Percentiles rank a stretch among this genome's conserved stretches.
phyloP scores from a whole-genome alignment of 2,113 vertebrate genomes.

The Onychostoma macrolepis region DNA sequence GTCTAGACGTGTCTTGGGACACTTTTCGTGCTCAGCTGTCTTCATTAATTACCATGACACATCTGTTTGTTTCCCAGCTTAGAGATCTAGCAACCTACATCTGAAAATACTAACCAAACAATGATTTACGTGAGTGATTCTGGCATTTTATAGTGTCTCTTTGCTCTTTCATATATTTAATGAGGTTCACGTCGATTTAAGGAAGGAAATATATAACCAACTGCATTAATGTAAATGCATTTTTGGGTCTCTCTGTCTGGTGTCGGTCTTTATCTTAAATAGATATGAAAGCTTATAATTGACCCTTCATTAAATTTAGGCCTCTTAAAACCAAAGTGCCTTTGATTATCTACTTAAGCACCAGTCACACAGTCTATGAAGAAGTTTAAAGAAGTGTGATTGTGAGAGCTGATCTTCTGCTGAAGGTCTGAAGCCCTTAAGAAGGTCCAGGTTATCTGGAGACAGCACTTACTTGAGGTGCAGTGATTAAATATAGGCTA shows the following conservation, averaged over 20 bases:
- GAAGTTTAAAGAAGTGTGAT: constrained; percentile 7
- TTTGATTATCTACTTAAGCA: background rate
- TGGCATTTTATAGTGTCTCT: constrained; percentile 2
- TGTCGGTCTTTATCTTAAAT: background rate
- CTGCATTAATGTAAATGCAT: background rate
- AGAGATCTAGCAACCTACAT: constrained; percentile 21
- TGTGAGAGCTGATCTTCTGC: constrained; percentile 7
- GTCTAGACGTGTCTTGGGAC: constrained; percentile 40
- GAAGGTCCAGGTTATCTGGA: background rate
- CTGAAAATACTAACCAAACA: constrained; percentile 18
- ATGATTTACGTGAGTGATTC: constrained; percentile 19
- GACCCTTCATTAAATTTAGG: background rate
- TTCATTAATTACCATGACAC: constrained; percentile 37
- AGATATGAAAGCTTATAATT: background rate
- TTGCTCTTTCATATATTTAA: constrained; percentile 25
- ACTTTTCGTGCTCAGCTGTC: constrained; percentile 30
- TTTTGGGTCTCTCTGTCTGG: background rate
- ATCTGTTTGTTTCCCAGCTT: constrained; percentile 27
- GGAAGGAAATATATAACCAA: background rate
- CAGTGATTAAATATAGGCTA: background rate
- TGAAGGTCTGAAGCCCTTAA: background rate
- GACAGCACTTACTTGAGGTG: background rate
- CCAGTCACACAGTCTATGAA: background rate
- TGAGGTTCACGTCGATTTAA: constrained; percentile 1
- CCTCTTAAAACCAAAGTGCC: background rate